Base-by-base conservation (phyloP, 1,140 invertebrate species). In the Magallana ariakensis region DNA sequence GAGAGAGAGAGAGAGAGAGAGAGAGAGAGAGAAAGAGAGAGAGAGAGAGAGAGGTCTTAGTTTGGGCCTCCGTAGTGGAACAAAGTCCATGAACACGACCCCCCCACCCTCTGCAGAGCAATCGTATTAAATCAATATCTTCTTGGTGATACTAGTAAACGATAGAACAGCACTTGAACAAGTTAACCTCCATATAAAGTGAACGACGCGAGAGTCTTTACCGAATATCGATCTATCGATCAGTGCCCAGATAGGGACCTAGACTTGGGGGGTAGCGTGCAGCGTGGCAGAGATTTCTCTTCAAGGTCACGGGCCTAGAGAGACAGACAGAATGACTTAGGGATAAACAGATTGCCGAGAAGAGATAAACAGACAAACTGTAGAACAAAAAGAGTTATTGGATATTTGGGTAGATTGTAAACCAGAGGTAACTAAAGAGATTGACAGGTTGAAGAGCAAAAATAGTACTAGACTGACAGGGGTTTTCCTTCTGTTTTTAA, bases 221-320 rank as follows among this genome's bases (percentile, higher is more conserved):
- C 58, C 58, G 22, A 75, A 6, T 33, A 75, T 75, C 66, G 66
- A 22, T 75, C 33, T 75, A 22, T 75, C 22, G 66, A 75, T 75
- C 66, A 9, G 10, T 33, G 58, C 15, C 58, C n/a, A 60, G 58
- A 60, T 60, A 60, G 66, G 13, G 66, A 11, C 22, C 19, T 26
- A 75, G 22, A 26, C 66, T 11, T 26, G 66, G 22, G 66, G 66
- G 66, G 66, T 75, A 26, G 66, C 66, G 13, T 75, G 19, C 33
- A 13, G 9, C 13, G 22, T 11, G 66, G 15, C 66, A 75, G 26
- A 26, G 22, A 75, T 26, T 26, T 75, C 13, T 26, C 10, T 11
- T 75, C 66, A 75, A 75, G 66, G 66, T 75, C 66, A 33, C 22
- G 66, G 7, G 26, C 33, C 19, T 26, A 26, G 62, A 70, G 11